phyloP scores from a whole-genome alignment of 2,113 vertebrate species.

The Eupsittula cactorum region DNA sequence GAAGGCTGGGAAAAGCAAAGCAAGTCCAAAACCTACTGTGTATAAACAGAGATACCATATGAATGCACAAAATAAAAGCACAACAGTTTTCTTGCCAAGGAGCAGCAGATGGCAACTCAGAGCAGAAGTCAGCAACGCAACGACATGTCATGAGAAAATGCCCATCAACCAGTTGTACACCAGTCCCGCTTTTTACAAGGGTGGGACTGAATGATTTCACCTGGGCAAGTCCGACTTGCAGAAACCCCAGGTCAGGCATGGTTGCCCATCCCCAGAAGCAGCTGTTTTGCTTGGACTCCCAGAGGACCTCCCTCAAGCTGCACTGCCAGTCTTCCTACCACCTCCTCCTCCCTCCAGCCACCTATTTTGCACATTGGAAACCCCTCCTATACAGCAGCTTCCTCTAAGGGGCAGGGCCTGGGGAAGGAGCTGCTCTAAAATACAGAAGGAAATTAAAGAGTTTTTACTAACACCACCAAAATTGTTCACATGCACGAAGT shows the following conservation, averaged over 20 bases:
- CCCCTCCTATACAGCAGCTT: neutral
- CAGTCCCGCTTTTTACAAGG: neutral
- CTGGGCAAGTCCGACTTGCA: neutral
- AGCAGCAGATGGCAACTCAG: conserved; percentile 43
- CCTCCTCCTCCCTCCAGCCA: neutral
- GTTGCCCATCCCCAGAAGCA: neutral
- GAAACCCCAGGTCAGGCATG: neutral
- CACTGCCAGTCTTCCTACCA: neutral
- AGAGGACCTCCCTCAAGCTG: neutral
- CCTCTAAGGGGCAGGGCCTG: neutral
- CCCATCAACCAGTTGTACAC: neutral
- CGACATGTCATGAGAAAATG: neutral
- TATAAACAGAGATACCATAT: conserved; percentile 21
- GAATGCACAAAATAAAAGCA: conserved; percentile 33
- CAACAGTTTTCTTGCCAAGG: conserved; percentile 20
- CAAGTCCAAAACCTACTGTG: conserved; percentile 22
- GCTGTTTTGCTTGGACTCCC: neutral
- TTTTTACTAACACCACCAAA: neutral
- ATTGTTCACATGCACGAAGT: neutral
- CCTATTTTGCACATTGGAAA: conserved; percentile 30
- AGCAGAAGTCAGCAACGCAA: conserved; percentile 17
- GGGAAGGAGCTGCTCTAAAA: neutral
- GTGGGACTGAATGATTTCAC: neutral
- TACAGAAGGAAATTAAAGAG: neutral
- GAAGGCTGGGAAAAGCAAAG: conserved; percentile 28